Evolutionary conservation across 2,888 invertebrate species (phyloP), one percentile per base, ranked within the genome.

Genomic region (Limnephilus marmoratus): DNA sequence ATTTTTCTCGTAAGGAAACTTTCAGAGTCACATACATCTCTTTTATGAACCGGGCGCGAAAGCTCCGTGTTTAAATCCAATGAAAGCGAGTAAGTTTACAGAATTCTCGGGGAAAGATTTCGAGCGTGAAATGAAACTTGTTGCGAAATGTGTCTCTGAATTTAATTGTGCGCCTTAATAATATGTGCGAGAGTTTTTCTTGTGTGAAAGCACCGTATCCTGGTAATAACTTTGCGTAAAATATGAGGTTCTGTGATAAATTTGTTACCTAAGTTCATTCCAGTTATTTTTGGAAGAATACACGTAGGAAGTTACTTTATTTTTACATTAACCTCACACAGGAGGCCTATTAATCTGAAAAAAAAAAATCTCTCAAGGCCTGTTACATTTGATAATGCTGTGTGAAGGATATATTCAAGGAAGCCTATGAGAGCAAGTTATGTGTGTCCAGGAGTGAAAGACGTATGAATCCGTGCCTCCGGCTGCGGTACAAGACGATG

Each of bases 41-140:
- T 81, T 90, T 90, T 90, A 81, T 90, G 80, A 90, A 68, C 53
- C 31, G 29, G 49, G 87, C 87, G 87, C 18, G 87, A 87, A 87
- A 31, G 29, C n/a, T 15, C 31, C 34, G 34, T 68, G 53, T 87
- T 53, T 29, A 29, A 31, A 53, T 87, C 87, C 34, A 53, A 13
- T 87, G 87, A 68, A 68, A 87, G 87, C 87, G 87, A 87, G 34
- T 31, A 29, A 53, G 29, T 87, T 87, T 68, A 24, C 31, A 24
- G 31, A 37, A 68, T 87, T 86, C 85, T 86, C 87, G 15, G 53
- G 68, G 18, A 87, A 49, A 49, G 85, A 87, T 68, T 87, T 87
- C 87, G 34, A 83, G 37, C 34, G 83, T 83, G 83, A 83, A 34
- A 83, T 87, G 68, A 34, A 31, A 87, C 31, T 53, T 87, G 68